Base-by-base conservation (phyloP, 2,888 invertebrate genomes). In the Caenorhabditis wallacei region DNA sequence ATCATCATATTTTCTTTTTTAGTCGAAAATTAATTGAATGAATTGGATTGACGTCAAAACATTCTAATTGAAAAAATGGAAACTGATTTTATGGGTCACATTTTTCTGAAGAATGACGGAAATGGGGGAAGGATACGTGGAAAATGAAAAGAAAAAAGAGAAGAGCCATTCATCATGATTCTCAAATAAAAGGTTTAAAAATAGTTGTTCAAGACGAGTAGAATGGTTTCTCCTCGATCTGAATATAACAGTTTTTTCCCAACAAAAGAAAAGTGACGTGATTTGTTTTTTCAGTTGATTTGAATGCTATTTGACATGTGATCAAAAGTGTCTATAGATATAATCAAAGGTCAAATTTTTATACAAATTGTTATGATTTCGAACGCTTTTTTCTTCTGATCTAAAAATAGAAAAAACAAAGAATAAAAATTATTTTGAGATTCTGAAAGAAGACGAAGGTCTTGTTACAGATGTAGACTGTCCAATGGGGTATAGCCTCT, bases 231-330 rank as follows among this genome's bases (percentile, higher is more conserved):
- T 30, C 8, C 8, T 30, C 13, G 0, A 63, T 63, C 30, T 20
- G 64, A 51, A 46, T 30, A 18, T 51, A 64, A 51, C 35, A 51
- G 48, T 64, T 35, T 48, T n/a, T 46, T 1, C 2, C 16, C 46
- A 48, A n/a, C n/a, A n/a, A n/a, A n/a, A n/a, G n/a, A n/a, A 4
- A 13, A 30, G 48, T 64, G 64, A 64, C 64, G 64, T 64, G 18
- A 35, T 64, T 16, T 61, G 61, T 61, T 64, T 64, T 64, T 64
- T 4, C 2, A 35, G n/a, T n/a, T 64, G 64, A 64, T 64, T 51
- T 48, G 30, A 18, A 64, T 51, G 30, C 35, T 64, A 46, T 48
- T 18, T 64, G 48, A 30, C 64, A 64, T 35, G 64, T 64, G 64
- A 64, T 64, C 64, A 51, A 64, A 63, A 10, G 63, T 63, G 26